phyloP scores from a whole-genome alignment of 2,888 invertebrate genomes.

The Aphidius colemani region DNA sequence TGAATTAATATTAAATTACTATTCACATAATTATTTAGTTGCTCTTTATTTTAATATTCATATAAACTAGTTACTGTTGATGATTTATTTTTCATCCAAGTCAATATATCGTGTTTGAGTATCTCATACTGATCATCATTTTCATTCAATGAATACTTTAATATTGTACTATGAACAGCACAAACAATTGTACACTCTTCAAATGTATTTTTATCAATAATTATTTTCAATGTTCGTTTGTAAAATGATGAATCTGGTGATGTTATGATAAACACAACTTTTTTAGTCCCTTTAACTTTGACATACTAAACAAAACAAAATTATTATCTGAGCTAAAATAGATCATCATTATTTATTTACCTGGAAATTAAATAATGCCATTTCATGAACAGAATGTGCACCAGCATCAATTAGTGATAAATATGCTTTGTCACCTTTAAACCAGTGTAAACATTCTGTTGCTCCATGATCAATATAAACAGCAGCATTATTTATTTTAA shows the following conservation, averaged over 20 bases:
- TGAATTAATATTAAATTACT: conserved; percentile 19
- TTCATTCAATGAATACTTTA: conserved; percentile 62
- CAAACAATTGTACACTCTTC: conserved; percentile 68
- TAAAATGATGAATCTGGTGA: conserved; percentile 65
- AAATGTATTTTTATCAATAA: conserved; percentile 67
- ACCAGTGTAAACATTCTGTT: conserved; percentile 74
- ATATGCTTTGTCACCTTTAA: conserved; percentile 65
- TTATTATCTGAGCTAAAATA: conserved; percentile 39
- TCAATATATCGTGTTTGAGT: conserved; percentile 59
- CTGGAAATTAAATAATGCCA: conserved; percentile 62
- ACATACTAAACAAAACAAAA: conserved; percentile 46
- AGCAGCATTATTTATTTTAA: conserved; percentile 67
- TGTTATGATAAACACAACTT: conserved; percentile 66
- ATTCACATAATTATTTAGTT: not conserved
- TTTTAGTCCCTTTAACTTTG: conserved; percentile 54
- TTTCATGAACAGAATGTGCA: conserved; percentile 68
- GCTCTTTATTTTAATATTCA: not conserved
- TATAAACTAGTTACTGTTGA: not conserved
- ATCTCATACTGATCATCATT: conserved; percentile 54
- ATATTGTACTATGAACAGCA: conserved; percentile 63
- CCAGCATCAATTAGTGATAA: conserved; percentile 66
- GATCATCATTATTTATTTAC: conserved; percentile 36
- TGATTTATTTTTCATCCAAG: conserved; percentile 63
- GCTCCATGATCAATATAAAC: conserved; percentile 70
- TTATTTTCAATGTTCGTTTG: conserved; percentile 65